phyloP scores from a whole-genome alignment of 1,140 invertebrate genomes.

The Linepithema humile region DNA sequence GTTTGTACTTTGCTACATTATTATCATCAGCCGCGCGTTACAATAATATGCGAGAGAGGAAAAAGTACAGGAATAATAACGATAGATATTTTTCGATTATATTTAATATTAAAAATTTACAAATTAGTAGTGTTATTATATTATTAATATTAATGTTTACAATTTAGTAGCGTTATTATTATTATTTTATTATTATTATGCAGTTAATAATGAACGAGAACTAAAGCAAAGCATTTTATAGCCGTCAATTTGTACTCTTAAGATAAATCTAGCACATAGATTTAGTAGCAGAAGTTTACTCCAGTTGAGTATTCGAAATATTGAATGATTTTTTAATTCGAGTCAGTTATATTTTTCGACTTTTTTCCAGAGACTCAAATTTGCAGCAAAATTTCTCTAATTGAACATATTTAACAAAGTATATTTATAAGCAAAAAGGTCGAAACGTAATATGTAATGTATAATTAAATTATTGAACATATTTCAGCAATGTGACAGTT shows the following conservation, averaged over 20 bases:
- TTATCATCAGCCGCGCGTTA: conserved; percentile 52
- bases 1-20: conserved; percentile 56
- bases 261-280: conserved; percentile 33
- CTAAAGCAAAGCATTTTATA: conserved; percentile 74
- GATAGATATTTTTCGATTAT: conserved; percentile 81
- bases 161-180: conserved; percentile 76
- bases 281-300: conserved; percentile 14
- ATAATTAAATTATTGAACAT: no score
- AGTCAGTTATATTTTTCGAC: background rate
- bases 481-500: background rate
- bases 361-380: no score
- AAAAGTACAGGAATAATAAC: conserved; percentile 66
- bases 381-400: background rate
- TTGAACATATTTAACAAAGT: background rate
- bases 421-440: no score
- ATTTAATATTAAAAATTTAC: conserved; percentile 81
- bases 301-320: background rate
- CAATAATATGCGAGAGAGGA: conserved; percentile 42
- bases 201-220: conserved; percentile 72
- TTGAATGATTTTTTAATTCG: background rate
- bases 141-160: conserved; percentile 80
- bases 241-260: conserved; percentile 70
- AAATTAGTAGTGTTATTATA: conserved; percentile 80
- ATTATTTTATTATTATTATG: conserved; percentile 70
- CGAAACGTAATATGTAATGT: no score